Evolutionary conservation across 1,140 invertebrate species (phyloP).

Genomic region (Sinonovacula constricta): DNA sequence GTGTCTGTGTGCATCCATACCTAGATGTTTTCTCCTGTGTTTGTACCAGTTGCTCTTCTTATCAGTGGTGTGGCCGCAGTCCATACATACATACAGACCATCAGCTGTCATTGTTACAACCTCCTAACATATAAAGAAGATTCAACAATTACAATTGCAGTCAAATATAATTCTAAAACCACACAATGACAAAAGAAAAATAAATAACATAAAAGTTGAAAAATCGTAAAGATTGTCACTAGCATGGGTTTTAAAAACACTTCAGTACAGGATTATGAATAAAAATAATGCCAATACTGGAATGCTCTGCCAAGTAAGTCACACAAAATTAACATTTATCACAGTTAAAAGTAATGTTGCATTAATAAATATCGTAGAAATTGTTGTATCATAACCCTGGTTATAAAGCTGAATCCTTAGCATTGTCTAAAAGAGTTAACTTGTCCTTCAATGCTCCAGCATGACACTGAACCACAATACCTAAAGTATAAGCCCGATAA

Average conservation of each 20-base stretch:
- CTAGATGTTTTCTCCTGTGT: slow-evolving; percentile 72
- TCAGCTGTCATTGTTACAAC: slow-evolving; percentile 57
- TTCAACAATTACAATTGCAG: no score
- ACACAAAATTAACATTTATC: neutral
- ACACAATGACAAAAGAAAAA: no score
- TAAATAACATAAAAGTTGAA: no score
- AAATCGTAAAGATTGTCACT: no score
- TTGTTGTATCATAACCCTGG: neutral
- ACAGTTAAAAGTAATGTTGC: neutral
- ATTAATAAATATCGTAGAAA: neutral
- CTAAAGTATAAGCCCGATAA: no score
- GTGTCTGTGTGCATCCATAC: slow-evolving; percentile 48
- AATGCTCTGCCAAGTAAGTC: neutral
- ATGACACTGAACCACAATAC: neutral
- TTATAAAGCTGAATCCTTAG: neutral
- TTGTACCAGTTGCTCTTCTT: slow-evolving; percentile 74
- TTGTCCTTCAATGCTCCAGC: neutral
- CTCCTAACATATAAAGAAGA: slow-evolving; percentile 50
- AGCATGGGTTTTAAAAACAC: no score
- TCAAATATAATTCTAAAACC: no score
- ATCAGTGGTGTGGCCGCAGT: slow-evolving; percentile 71
- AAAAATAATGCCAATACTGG: neutral
- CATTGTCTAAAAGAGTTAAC: neutral
- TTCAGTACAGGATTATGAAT: no score
- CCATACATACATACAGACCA: slow-evolving; percentile 66